Conservation (phyloP, 1,140 invertebrate species). For the Magallana angulata region DNA sequence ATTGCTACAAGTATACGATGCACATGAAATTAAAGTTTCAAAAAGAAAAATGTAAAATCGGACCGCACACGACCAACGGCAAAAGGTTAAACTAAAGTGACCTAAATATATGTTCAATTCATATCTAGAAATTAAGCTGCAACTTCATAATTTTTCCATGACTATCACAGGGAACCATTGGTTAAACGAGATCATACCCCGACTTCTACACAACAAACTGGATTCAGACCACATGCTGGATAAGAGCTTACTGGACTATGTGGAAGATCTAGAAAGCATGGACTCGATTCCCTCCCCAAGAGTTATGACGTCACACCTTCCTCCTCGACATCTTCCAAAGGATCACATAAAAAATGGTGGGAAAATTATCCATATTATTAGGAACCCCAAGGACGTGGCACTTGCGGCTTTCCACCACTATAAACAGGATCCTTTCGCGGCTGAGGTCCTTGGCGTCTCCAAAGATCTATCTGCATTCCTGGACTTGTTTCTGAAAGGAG, state of each 20-base stretch:
- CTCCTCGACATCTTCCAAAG: constrained; percentile 35
- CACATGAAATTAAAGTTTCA: too few species aligned
- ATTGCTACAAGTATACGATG: too few species aligned
- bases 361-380: constrained; percentile 56
- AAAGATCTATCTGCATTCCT: not conserved
- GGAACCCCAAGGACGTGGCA: constrained; percentile 56
- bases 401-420: constrained; percentile 41
- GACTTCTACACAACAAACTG: not conserved
- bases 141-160: too few species aligned
- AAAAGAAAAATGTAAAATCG: too few species aligned
- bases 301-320: constrained; percentile 57
- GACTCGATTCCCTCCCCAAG: constrained; percentile 48
- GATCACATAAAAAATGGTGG: constrained; percentile 36
- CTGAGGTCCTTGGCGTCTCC: not conserved
- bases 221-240: constrained; percentile 2
- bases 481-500: not conserved
- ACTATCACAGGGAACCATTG: not conserved
- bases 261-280: not conserved
- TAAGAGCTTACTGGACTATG: constrained; percentile 28
- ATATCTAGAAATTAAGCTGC: too few species aligned
- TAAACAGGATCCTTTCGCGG: not conserved
- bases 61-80: too few species aligned
- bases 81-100: too few species aligned
- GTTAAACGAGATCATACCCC: not conserved
- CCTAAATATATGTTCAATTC: too few species aligned